phyloP scores from a whole-genome alignment of 2,113 vertebrate species.

The Choloepus hoffmanni region DNA sequence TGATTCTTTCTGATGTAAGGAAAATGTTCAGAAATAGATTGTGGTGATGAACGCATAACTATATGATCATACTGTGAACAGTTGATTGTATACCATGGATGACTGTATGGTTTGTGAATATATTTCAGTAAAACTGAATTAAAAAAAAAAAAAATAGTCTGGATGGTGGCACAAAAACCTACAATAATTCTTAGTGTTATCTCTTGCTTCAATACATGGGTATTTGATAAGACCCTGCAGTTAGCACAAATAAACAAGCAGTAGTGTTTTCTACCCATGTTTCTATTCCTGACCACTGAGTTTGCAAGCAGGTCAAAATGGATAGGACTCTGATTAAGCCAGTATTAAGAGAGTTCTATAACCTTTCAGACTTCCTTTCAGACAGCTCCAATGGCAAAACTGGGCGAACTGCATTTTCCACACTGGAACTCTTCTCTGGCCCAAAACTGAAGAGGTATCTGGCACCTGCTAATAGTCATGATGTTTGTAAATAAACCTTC shows the following conservation, averaged over 20 bases:
- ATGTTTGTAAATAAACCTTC: background rate
- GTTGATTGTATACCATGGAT: too few relatives aligned
- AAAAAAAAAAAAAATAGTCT: background rate
- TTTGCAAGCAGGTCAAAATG: background rate
- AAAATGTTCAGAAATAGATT: too few relatives aligned
- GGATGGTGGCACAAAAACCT: background rate
- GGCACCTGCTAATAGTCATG: background rate
- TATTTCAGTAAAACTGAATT: too few relatives aligned
- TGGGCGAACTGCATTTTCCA: background rate
- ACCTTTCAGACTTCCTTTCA: background rate
- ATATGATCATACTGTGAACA: too few relatives aligned
- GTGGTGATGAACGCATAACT: too few relatives aligned
- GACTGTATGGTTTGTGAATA: too few relatives aligned
- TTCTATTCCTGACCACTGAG: background rate
- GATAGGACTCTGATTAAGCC: background rate
- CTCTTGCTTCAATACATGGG: background rate
- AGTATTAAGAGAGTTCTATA: background rate
- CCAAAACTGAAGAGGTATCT: background rate
- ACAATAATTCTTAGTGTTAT: background rate
- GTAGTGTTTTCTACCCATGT: background rate
- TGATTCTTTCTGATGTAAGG: too few relatives aligned
- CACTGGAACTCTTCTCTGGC: slow-evolving; percentile 27
- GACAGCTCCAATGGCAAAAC: background rate
- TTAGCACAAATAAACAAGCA: background rate
- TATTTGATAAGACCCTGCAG: background rate